Evolutionary conservation across 2,797 vertebrate genomes (phyloP).

Genomic region (Poecilia wingei): DNA sequence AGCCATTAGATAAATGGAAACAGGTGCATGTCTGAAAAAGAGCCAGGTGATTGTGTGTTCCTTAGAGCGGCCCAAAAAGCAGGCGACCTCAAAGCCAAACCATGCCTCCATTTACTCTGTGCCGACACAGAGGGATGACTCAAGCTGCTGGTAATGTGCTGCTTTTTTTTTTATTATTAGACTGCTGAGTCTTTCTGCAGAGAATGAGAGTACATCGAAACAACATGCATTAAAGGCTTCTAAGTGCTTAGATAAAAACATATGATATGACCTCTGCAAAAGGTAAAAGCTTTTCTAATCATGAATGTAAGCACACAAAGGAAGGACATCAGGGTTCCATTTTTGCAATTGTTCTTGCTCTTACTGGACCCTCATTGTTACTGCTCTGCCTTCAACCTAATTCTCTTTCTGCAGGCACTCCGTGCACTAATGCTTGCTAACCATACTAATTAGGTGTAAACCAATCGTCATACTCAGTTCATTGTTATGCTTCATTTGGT

Average conservation of each 20-base stretch:
- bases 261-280: background rate
- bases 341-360: background rate
- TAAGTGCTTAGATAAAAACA: background rate
- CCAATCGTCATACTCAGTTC: too few species aligned
- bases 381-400: background rate
- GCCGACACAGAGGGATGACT: background rate
- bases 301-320: background rate
- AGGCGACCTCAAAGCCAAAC: background rate
- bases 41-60: background rate
- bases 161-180: background rate
- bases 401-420: background rate
- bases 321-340: background rate
- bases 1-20: conserved; percentile 3
- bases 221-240: conserved; percentile 2
- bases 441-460: too few species aligned
- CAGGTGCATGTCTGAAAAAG: background rate
- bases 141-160: conserved; percentile 3
- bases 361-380: background rate
- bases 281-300: background rate
- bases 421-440: too few species aligned
- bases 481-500: too few species aligned
- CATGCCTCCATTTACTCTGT: background rate
- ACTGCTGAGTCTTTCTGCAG: background rate
- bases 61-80: background rate
- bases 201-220: background rate